Percentiles rank a stretch among this genome's conserved stretches.
Conservation (phyloP, 2,888 invertebrate species). For the Habrosyne pyritoides region DNA sequence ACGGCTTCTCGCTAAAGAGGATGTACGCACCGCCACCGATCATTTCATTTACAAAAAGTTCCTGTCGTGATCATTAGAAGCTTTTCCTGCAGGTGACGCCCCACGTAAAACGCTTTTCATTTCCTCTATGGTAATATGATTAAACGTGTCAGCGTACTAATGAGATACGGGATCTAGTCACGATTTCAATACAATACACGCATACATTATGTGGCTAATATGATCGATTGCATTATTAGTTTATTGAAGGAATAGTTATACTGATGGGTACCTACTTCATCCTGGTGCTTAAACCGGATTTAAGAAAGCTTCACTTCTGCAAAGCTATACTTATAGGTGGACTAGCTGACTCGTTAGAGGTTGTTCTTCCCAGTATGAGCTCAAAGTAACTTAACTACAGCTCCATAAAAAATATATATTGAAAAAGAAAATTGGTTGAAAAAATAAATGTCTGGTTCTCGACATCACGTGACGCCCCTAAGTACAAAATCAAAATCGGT, state of each 20-base stretch:
- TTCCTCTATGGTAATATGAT: slow-evolving; percentile 69
- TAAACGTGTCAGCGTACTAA: slow-evolving; percentile 72
- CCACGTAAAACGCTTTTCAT: slow-evolving; percentile 53
- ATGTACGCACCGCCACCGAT: slow-evolving; percentile 63
- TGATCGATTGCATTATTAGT: slow-evolving; percentile 23
- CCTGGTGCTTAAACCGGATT: neutral
- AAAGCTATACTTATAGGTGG: too few relatives aligned
- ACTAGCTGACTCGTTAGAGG: too few relatives aligned
- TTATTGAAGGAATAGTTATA: slow-evolving; percentile 18
- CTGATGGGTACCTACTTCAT: neutral
- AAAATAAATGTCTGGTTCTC: too few relatives aligned
- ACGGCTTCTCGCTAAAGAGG: slow-evolving; percentile 73
- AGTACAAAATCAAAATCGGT: too few relatives aligned
- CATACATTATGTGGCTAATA: slow-evolving; percentile 27
- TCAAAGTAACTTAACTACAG: too few relatives aligned
- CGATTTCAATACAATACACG: slow-evolving; percentile 47
- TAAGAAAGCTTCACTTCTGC: neutral
- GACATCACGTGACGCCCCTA: too few relatives aligned
- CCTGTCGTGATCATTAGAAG: slow-evolving; percentile 55
- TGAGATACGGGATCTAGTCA: slow-evolving; percentile 57
- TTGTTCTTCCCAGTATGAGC: too few relatives aligned
- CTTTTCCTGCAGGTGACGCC: slow-evolving; percentile 65
- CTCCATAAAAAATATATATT: too few relatives aligned
- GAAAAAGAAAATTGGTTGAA: too few relatives aligned
- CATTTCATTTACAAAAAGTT: slow-evolving; percentile 73